phyloP scores from a whole-genome alignment of 2,888 invertebrate genomes.

The Alsophila aescularia region DNA sequence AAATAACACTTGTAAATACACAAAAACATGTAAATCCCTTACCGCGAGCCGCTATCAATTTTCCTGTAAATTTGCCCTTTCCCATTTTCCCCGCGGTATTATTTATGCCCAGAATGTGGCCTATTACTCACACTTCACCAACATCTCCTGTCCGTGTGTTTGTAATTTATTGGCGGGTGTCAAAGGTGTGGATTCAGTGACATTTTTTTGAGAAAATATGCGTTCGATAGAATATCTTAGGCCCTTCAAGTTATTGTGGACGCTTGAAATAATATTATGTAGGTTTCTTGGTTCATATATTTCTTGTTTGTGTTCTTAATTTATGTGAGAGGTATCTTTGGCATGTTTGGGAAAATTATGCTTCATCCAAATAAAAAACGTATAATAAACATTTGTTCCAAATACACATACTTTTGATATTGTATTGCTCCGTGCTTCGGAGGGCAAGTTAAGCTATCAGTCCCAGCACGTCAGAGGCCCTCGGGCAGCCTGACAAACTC shows the following conservation, averaged over 20 bases:
- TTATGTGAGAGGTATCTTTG: not conserved
- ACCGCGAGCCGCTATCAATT: conserved; percentile 57
- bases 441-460: no score
- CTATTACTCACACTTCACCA: conserved; percentile 64
- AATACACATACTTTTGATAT: no score
- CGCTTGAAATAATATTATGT: conserved; percentile 3
- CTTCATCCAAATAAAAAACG: no score
- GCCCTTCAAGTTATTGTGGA: conserved; percentile 3
- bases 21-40: conserved; percentile 53
- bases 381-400: no score
- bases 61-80: conserved; percentile 50
- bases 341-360: no score
- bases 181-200: conserved; percentile 55
- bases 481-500: no score
- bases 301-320: not conserved
- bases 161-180: conserved; percentile 55
- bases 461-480: no score
- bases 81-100: conserved; percentile 43
- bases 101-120: conserved; percentile 58
- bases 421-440: no score
- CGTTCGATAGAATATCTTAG: conserved; percentile 35
- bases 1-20: conserved; percentile 52
- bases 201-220: conserved; percentile 40
- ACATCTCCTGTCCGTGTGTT: conserved; percentile 46
- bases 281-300: not conserved